These are phyloP conservation scores for Carapus acus DNA, from an alignment of 2,797 vertebrate species.

Conservation along the genomic window DNA sequence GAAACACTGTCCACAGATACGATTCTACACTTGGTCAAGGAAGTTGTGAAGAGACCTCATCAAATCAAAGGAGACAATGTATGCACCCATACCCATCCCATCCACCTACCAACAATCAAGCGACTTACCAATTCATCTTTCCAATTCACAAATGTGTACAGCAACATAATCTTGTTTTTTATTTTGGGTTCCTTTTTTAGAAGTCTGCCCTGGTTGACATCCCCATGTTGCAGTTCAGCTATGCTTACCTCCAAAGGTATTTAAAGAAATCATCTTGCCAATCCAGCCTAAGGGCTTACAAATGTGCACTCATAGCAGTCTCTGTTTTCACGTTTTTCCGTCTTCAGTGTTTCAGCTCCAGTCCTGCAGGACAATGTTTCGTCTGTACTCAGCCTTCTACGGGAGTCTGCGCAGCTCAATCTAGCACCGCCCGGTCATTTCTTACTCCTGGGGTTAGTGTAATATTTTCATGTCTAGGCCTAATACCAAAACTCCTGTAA, in stretches of 20 bases:
- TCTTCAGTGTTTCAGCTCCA: constrained; percentile 75
- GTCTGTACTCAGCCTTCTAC: constrained; percentile 80
- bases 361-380: constrained; percentile 85
- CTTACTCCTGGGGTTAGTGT: constrained; percentile 85
- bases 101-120: neutral
- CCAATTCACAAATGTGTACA: too few species aligned
- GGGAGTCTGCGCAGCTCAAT: constrained; percentile 90
- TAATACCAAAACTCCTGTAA: neutral
- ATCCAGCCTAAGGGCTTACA: neutral
- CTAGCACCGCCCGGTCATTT: constrained; percentile 90
- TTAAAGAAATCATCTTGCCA: constrained; percentile 42
- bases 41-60: constrained; percentile 93
- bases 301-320: neutral
- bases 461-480: constrained; percentile 1
- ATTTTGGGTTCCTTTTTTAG: constrained; percentile 49
- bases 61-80: constrained; percentile 94
- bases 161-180: too few species aligned
- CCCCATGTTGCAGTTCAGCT: constrained; percentile 90
- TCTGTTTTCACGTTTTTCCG: constrained; percentile 8
- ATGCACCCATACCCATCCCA: constrained; percentile 14
- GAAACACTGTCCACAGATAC: constrained; percentile 77
- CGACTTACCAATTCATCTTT: neutral
- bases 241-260: constrained; percentile 88
- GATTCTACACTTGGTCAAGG: constrained; percentile 84
- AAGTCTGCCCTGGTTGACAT: constrained; percentile 82